Evolutionary conservation across 2,113 vertebrate genomes (phyloP), one percentile per base, ranked within the genome.

Genomic region (Gymnorhina tibicen): DNA sequence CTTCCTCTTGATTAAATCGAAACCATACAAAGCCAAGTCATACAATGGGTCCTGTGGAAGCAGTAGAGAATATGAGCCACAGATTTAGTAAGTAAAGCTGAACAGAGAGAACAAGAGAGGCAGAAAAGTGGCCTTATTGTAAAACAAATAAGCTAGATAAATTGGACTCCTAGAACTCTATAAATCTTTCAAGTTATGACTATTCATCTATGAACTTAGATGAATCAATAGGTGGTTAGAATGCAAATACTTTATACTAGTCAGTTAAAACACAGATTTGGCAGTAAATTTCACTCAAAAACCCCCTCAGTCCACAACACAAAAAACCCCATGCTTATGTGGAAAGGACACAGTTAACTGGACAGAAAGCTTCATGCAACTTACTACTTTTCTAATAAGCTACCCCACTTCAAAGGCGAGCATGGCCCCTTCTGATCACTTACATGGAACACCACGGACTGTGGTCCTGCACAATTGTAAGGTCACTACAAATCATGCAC

Each of bases 1-100:
- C 98, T 98, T 95, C 64, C 94, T 96, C 97, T 94, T 97, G 97
- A 98, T 98, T 97, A 98, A 99, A 98, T 98, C 93, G 44, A 98
- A 98, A 98, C 96, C 98, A 98, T 97, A 97, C 98, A 98, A 98
- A 98, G 96, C 84, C 91, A 95, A 95, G 94, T 92, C 85, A 87
- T 75, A 90, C 11, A 78, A 95, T 95, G 94, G 95, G 75, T 97
- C 95, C 97, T 97, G 91, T 96, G 96, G 97, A 98, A 98, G 97
- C 97, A 95, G 96, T 88, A 94, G 67, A 97, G 94, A 84, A 93
- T 91, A 98, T 67, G 91, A 98, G 92, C 81, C 83, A 93, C 95
- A 96, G 98, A 97, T 98, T 97, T 95, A 97, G 95, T 85, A 95
- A 78, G 81, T 50, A 84, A 82, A 74, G 39, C 39, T n/a, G 42